Percentiles rank a stretch among this genome's conserved stretches.
Conservation (phyloP, 2,113 vertebrate species). For the Podarcis cretensis region DNA sequence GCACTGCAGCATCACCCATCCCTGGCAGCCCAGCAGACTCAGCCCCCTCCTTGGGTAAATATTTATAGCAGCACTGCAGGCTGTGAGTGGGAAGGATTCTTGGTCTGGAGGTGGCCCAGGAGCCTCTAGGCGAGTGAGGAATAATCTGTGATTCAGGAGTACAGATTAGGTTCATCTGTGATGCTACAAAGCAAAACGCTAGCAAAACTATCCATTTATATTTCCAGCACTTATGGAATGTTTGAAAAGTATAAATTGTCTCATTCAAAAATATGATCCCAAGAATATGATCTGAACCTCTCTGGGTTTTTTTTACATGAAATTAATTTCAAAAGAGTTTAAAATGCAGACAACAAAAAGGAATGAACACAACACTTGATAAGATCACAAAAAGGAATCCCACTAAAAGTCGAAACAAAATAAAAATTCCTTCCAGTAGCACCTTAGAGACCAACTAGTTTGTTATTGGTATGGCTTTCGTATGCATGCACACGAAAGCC, state of each 20-base stretch:
- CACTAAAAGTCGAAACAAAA: no score
- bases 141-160: background rate
- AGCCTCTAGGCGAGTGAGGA: background rate
- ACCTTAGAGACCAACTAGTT: no score
- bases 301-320: background rate
- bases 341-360: background rate
- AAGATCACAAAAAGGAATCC: no score
- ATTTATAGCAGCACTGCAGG: background rate
- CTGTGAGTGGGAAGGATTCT: no score
- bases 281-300: background rate
- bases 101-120: background rate
- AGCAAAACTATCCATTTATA: background rate
- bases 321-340: background rate
- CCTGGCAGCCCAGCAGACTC: background rate
- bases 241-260: background rate
- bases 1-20: background rate
- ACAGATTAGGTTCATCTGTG: background rate
- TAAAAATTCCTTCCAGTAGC: no score
- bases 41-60: background rate
- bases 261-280: background rate
- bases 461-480: no score
- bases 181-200: background rate
- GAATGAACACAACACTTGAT: background rate
- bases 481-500: no score
- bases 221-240: background rate